Conservation (phyloP, 2,113 vertebrate species). For the Pseudonaja textilis region DNA sequence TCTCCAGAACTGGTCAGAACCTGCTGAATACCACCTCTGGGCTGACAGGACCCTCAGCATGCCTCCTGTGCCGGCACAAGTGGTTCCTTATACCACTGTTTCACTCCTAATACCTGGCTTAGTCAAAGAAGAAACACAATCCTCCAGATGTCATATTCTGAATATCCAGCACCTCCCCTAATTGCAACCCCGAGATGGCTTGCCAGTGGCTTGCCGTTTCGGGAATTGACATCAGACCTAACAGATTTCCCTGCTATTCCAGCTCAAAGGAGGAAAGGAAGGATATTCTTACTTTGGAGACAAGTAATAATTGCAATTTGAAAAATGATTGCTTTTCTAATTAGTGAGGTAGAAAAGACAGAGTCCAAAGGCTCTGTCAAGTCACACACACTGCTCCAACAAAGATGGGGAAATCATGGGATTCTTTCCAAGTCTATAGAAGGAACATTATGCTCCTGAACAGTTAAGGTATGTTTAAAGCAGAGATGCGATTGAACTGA, state of each 20-base stretch:
- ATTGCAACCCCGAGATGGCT: too few species aligned
- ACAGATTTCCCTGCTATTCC: neutral
- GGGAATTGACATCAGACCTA: neutral
- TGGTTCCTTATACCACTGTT: neutral
- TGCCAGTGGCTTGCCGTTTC: too few species aligned
- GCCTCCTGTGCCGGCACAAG: neutral
- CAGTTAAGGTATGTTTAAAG: neutral
- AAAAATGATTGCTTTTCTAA: neutral
- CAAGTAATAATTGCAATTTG: neutral
- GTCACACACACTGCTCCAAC: neutral
- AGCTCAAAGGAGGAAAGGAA: neutral
- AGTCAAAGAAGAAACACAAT: too few species aligned
- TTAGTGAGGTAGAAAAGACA: neutral
- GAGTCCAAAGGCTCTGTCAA: neutral
- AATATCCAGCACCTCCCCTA: too few species aligned
- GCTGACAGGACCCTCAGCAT: neutral
- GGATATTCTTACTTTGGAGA: neutral
- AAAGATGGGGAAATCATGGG: neutral
- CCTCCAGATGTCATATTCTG: too few species aligned
- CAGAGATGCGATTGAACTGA: neutral
- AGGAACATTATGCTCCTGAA: neutral
- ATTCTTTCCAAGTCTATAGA: neutral
- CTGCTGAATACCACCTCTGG: too few species aligned
- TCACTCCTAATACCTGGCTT: neutral
- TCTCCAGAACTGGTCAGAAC: too few species aligned